phyloP scores from a whole-genome alignment of 2,888 invertebrate genomes.

The Monochamus alternatus region DNA sequence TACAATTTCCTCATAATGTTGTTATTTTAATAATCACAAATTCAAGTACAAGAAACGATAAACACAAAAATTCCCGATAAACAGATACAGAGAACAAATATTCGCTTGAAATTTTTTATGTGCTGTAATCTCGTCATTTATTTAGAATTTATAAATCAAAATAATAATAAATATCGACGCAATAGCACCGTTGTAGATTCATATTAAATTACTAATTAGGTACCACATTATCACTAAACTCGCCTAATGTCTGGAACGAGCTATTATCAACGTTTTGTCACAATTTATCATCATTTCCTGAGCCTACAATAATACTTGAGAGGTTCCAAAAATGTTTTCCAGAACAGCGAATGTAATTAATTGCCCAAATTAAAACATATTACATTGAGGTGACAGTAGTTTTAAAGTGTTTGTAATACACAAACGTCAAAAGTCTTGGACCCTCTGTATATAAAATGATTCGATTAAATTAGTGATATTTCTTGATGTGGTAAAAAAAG shows the following conservation, averaged over 20 bases:
- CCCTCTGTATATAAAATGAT: too few relatives aligned
- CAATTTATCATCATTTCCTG: constrained; percentile 65
- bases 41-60: not conserved
- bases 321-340: constrained; percentile 54
- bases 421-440: too few relatives aligned
- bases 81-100: constrained; percentile 19
- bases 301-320: constrained; percentile 58
- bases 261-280: constrained; percentile 59
- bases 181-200: constrained; percentile 37
- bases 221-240: constrained; percentile 49
- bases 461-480: too few relatives aligned
- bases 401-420: too few relatives aligned
- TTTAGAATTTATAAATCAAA: constrained; percentile 39
- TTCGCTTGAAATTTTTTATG: constrained; percentile 4
- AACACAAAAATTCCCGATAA: constrained; percentile 3
- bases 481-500: too few relatives aligned
- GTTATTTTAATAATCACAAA: too few relatives aligned
- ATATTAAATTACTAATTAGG: constrained; percentile 58
- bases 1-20: too few relatives aligned
- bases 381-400: too few relatives aligned
- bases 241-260: constrained; percentile 59
- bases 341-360: not conserved
- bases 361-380: too few relatives aligned
- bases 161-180: constrained; percentile 32
- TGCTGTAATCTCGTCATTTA: constrained; percentile 7